Evolutionary conservation across 2,113 vertebrate genomes (phyloP).

Genomic region (Bungarus multicinctus): DNA sequence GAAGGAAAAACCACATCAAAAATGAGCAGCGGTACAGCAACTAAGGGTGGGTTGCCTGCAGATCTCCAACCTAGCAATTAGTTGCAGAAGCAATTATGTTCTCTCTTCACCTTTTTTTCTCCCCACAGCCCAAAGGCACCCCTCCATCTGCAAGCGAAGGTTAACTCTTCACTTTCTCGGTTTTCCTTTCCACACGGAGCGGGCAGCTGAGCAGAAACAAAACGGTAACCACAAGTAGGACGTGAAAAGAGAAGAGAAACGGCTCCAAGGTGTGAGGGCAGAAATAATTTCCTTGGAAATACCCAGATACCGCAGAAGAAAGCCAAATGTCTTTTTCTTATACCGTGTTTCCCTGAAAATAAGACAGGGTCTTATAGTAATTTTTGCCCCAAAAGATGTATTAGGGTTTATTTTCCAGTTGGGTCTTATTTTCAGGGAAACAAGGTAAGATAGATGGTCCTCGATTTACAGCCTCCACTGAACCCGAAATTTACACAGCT

Average conservation of each 20-base stretch:
- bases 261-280: neutral
- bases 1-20: neutral
- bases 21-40: neutral
- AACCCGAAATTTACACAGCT: neutral
- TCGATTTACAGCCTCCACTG: neutral
- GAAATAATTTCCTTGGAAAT: neutral
- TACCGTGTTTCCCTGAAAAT: no score
- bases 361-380: no score
- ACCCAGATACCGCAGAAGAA: neutral
- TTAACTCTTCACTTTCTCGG: neutral
- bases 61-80: neutral
- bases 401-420: no score
- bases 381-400: no score
- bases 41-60: neutral
- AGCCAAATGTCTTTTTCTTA: no score
- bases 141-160: neutral
- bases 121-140: neutral
- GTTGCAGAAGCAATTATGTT: neutral
- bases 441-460: no score
- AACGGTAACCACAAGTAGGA: neutral
- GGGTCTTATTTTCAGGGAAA: no score
- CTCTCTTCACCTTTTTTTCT: neutral
- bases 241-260: neutral
- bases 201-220: neutral
- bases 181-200: neutral